Evolutionary conservation across 1,140 invertebrate genomes (phyloP).

Genomic region (Drepana arcuata): DNA sequence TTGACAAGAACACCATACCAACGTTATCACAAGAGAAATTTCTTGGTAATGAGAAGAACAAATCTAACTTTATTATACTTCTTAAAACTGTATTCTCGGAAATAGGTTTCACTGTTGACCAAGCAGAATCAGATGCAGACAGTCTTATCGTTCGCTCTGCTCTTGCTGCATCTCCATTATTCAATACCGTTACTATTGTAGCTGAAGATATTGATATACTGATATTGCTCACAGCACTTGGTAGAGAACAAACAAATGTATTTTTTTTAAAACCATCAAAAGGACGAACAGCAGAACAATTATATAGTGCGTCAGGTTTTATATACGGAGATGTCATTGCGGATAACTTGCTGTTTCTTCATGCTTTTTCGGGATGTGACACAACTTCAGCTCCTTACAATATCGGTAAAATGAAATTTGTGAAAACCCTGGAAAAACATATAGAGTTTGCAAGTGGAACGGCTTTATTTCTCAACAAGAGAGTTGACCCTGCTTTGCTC

Average conservation of each 20-base stretch:
- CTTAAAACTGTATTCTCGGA: conserved; percentile 2
- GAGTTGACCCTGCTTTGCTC: conserved; percentile 14
- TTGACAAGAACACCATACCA: conserved; percentile 3
- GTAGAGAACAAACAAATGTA: background rate
- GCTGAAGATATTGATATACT: background rate
- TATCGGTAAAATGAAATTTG: conserved; percentile 8
- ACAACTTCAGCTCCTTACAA: conserved; percentile 11
- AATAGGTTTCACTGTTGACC: conserved; percentile 2
- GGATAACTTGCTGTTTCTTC: conserved; percentile 10
- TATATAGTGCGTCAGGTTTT: background rate
- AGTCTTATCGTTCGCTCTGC: too few relatives aligned
- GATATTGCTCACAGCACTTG: background rate
- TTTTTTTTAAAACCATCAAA: conserved; percentile 2
- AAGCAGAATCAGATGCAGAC: too few relatives aligned
- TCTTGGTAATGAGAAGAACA: conserved; percentile 5
- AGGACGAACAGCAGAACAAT: background rate
- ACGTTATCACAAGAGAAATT: conserved; percentile 4
- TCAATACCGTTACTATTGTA: conserved; percentile 1
- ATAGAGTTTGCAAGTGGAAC: too few relatives aligned
- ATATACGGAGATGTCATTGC: conserved; percentile 6
- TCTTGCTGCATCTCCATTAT: conserved; percentile 5
- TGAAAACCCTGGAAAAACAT: too few relatives aligned
- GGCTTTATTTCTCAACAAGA: conserved; percentile 11
- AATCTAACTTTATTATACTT: conserved; percentile 3
- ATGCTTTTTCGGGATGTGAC: conserved; percentile 13